These are phyloP conservation scores for Apocheima hispidaria DNA, from an alignment of 2,888 invertebrate species.

Conservation along the genomic window DNA sequence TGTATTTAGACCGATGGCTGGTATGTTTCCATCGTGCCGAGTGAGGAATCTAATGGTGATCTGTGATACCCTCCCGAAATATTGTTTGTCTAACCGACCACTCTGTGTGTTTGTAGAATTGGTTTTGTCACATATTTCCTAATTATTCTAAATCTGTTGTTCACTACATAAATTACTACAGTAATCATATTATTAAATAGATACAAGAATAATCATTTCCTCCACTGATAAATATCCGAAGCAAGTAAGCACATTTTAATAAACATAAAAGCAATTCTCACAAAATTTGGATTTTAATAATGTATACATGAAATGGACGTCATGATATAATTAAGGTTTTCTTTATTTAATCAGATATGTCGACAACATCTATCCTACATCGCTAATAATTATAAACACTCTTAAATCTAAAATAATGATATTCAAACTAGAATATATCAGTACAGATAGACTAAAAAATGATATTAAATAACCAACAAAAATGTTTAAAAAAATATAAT, in stretches of 20 bases:
- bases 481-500: slow-evolving; percentile 40
- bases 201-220: too few species aligned
- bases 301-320: slow-evolving; percentile 48
- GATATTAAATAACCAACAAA: slow-evolving; percentile 38
- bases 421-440: slow-evolving; percentile 41
- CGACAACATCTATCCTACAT: slow-evolving; percentile 54
- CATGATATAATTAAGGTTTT: slow-evolving; percentile 37
- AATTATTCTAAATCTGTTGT: too few species aligned
- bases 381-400: slow-evolving; percentile 55
- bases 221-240: too few species aligned
- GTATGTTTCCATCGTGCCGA: too few species aligned
- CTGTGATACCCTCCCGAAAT: too few species aligned
- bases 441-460: slow-evolving; percentile 32
- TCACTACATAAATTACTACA: too few species aligned
- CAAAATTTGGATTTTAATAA: slow-evolving; percentile 28
- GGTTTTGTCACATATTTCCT: too few species aligned
- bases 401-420: slow-evolving; percentile 47
- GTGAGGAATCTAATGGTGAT: too few species aligned
- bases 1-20: too few species aligned
- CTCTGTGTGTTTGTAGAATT: too few species aligned
- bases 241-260: slow-evolving; percentile 5
- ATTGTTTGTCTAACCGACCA: too few species aligned
- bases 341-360: slow-evolving; percentile 53
- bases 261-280: slow-evolving; percentile 24
- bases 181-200: too few species aligned